phyloP scores from a whole-genome alignment of 2,888 invertebrate genomes.

The Amphipoea oculea region DNA sequence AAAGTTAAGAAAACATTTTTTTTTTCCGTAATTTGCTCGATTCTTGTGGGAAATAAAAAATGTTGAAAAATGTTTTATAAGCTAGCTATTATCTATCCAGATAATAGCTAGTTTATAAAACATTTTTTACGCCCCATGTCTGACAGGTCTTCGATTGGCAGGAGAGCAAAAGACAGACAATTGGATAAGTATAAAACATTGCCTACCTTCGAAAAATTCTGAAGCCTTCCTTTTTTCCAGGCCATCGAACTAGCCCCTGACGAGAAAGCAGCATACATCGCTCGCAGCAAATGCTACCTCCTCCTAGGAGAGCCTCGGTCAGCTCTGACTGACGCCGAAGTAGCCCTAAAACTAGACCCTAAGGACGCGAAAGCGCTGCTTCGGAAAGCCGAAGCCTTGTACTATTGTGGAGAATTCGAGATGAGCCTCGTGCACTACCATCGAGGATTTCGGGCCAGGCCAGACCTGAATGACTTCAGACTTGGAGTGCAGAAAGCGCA shows the following conservation, averaged over 20 bases:
- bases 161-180: background rate
- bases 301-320: slow-evolving; percentile 95
- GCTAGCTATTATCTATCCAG: no score
- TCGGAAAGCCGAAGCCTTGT: slow-evolving; percentile 97
- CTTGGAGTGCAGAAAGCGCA: slow-evolving; percentile 97
- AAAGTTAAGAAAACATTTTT: background rate
- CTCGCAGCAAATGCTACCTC: slow-evolving; percentile 97
- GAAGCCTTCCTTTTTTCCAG: slow-evolving; percentile 89
- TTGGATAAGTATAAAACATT: no score
- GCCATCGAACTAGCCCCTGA: slow-evolving; percentile 96
- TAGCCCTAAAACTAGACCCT: slow-evolving; percentile 93
- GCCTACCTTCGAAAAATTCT: background rate
- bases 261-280: slow-evolving; percentile 96
- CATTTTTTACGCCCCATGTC: background rate
- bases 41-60: background rate
- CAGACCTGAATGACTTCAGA: slow-evolving; percentile 94
- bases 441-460: slow-evolving; percentile 95
- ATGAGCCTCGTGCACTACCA: slow-evolving; percentile 98
- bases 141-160: background rate
- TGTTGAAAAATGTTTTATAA: no score
- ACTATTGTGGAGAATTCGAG: slow-evolving; percentile 98
- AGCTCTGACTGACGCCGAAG: slow-evolving; percentile 96
- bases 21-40: background rate
- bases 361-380: slow-evolving; percentile 92
- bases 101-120: background rate